phyloP scores from a whole-genome alignment of 2,113 vertebrate genomes.

The Phyllostomus hastatus region DNA sequence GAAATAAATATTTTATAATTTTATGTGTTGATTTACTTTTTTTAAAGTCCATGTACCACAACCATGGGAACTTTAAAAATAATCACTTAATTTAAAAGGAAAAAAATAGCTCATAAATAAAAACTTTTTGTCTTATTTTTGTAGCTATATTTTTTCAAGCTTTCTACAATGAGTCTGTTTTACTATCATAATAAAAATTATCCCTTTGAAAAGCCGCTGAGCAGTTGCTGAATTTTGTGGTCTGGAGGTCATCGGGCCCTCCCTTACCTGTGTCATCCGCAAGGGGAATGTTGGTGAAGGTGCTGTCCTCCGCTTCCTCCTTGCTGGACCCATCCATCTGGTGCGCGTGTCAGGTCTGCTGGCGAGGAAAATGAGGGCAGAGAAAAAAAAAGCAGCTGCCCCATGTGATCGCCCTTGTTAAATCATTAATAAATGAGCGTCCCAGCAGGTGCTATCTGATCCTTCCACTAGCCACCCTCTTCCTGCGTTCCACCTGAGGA shows the following conservation, averaged over 20 bases:
- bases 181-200: background rate
- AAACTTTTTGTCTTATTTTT: background rate
- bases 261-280: constrained; percentile 60
- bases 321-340: constrained; percentile 45
- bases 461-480: background rate
- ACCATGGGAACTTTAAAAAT: background rate
- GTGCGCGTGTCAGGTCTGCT: background rate
- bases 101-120: constrained; percentile 35
- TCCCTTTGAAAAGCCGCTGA: background rate
- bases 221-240: background rate
- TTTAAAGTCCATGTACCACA: background rate
- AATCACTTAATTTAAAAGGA: background rate
- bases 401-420: background rate
- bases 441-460: constrained; percentile 39
- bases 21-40: background rate
- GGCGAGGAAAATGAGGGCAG: background rate
- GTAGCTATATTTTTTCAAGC: background rate
- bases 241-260: background rate
- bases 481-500: background rate
- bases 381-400: background rate
- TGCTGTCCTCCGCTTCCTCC: constrained; percentile 15
- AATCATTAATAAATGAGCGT: constrained; percentile 57
- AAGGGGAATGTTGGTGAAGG: constrained; percentile 60
- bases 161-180: background rate
- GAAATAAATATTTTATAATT: constrained; percentile 2